Evolutionary conservation across 2,888 invertebrate genomes (phyloP), one percentile per base, ranked within the genome.

Genomic region (Pterostichus madidus): DNA sequence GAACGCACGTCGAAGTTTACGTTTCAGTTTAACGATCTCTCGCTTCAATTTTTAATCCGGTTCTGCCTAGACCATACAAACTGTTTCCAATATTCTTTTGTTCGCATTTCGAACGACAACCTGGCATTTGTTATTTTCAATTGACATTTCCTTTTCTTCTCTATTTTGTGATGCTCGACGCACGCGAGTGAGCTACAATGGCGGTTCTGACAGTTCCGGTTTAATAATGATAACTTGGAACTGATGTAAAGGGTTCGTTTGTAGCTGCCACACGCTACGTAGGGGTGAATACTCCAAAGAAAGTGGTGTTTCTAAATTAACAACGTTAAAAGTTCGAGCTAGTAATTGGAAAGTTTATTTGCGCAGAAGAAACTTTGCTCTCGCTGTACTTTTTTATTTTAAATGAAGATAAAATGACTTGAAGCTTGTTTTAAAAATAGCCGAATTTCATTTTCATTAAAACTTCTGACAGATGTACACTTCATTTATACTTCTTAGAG

Each of bases 121-220:
- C 44, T 78, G 61, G 61, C 75, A 75, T 75, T 61, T 78, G 78
- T 78, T 78, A 78, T 61, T 61, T 61, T 61, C 78, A 78, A 78
- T 78, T 78, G 78, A 78, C 78, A 78, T 78, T 78, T 78, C 61
- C 78, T 78, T 61, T 75, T 75, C 75, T 75, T 75, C 75, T 78
- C 24, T 78, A 61, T 78, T 78, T 61, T 31, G 59, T 31, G 75
- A 46, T 46, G 46, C 13, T 15, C 32, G 73, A 73, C 44, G 24
- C 73, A 75, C 75, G 75, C 75, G 52, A 75, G n/a, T 10, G 8
- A 10, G 24, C 17, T 59, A 75, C 52, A 75, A 53, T 24, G 17
- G 7, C 31, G 5, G n/a, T 61, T 61, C 64, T 64, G 75, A 75
- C 75, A 75, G 75, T 31, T 75, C 71, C 13, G 31, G 32, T 53